These are phyloP conservation scores for Cryptomyrus ogoouensis DNA, from an alignment of 2,113 vertebrate species.

Conservation along the genomic window DNA sequence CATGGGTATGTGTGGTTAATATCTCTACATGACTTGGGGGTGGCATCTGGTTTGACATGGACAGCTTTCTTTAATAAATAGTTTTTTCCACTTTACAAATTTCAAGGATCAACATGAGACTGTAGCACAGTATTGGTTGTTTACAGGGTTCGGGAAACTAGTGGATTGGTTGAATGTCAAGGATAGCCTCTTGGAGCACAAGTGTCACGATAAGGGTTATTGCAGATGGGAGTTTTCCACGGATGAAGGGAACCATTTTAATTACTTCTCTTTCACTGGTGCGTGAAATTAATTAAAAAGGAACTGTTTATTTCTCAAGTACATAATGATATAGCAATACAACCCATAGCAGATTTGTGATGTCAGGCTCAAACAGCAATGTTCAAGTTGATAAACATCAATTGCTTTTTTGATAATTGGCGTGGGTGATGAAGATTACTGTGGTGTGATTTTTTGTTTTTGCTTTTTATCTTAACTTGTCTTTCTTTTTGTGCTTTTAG, in stretches of 20 bases:
- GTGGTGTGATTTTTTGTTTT: not conserved
- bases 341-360: not conserved
- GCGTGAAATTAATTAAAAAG: slow-evolving; percentile 15
- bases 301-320: not conserved
- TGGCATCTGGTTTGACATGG: not conserved
- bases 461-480: not conserved
- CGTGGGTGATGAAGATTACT: not conserved
- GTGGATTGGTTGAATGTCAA: not conserved
- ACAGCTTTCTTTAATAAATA: not conserved
- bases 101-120: not conserved
- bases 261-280: not conserved
- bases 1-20: not conserved
- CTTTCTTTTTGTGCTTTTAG: slow-evolving; percentile 53
- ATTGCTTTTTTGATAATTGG: slow-evolving; percentile 8
- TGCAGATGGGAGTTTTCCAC: not conserved
- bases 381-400: not conserved
- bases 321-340: not conserved
- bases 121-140: not conserved
- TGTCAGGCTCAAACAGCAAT: not conserved
- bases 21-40: not conserved
- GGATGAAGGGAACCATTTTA: not conserved
- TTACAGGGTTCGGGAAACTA: not conserved
- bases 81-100: not conserved
- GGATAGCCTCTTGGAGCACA: not conserved
- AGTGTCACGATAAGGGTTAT: not conserved